Evolutionary conservation across 2,113 vertebrate genomes (phyloP), one percentile per base, ranked within the genome.

Genomic region (Pungitius pungitius): DNA sequence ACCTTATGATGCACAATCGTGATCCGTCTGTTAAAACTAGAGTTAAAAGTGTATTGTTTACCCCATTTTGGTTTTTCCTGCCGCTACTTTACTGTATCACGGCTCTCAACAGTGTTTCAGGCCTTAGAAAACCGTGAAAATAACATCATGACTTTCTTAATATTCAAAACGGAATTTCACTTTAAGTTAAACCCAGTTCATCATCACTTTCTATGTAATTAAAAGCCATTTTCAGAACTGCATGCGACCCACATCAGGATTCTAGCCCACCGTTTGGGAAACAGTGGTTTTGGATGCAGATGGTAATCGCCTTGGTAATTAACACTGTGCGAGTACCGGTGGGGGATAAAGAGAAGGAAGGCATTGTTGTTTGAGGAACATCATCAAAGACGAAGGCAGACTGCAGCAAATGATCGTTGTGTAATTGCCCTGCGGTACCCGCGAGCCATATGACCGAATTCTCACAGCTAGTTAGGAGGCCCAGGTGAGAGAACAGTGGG

Each of bases 331-430:
- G 74, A 80, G 85, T 42, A 85, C 79, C 82, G 58, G 42, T 66
- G 79, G 89, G 74, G 89, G 67, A 77, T 77, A 76, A 84, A 75
- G 77, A 79, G 81, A 69, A 78, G 75, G 81, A 69, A 85, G 85
- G 77, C 80, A 87, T 87, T 90, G 90, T 91, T 92, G 83, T 92
- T 90, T 83, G 83, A 93, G 85, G 84, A 87, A 73, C 78, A 82
- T 90, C 90, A 91, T 92, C 92, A 91, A 92, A 92, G 85, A 74
- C 76, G 85, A 90, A 89, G 76, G 87, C 81, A 88, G 81, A 90
- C 81, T 90, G 80, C 61, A 77, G 84, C 82, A 92, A 93, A 91
- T 91, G 90, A 92, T 92, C 81, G 85, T 65, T 85, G 89, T 90
- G 84, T 92, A 90, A 92, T 90, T 88, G 89, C 85, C 85, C 81